These are phyloP conservation scores for Onchidella celtica DNA, from an alignment of 2,888 invertebrate species.

Conservation along the genomic window DNA sequence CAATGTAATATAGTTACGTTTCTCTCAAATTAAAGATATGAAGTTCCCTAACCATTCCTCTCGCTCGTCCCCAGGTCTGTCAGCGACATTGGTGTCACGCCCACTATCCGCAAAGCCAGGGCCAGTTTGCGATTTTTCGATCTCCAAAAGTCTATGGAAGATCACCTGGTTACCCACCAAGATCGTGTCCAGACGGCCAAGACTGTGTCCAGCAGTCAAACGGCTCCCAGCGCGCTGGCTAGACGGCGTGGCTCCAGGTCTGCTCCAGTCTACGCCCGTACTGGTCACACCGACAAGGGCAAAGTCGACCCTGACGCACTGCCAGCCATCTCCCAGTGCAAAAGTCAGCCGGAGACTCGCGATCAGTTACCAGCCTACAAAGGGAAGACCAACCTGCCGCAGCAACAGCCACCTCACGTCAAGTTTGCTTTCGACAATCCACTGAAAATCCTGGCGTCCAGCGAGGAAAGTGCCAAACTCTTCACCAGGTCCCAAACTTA, in stretches of 20 bases:
- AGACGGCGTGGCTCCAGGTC: slow-evolving; percentile 27
- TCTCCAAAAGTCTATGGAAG: slow-evolving; percentile 39
- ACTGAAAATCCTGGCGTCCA: slow-evolving; percentile 34
- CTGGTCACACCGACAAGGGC: background rate
- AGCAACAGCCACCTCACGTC: background rate
- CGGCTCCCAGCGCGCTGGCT: background rate
- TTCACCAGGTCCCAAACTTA: slow-evolving; percentile 5
- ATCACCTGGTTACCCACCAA: background rate
- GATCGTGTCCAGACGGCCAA: slow-evolving; percentile 46
- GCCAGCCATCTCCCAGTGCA: background rate
- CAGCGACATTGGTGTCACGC: slow-evolving; percentile 65
- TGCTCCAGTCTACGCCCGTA: slow-evolving; percentile 23
- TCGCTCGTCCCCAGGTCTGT: slow-evolving; percentile 49
- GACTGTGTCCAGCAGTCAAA: slow-evolving; percentile 15
- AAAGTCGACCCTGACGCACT: background rate
- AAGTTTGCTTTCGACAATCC: slow-evolving; percentile 48
- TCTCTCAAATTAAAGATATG: too few species aligned
- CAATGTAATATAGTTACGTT: too few species aligned
- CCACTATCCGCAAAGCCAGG: slow-evolving; percentile 67
- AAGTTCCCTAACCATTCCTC: too few species aligned
- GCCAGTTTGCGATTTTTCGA: slow-evolving; percentile 60
- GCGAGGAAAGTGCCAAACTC: background rate
- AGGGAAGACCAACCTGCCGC: background rate
- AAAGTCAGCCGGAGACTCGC: too few species aligned
- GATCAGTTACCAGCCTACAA: too few species aligned